phyloP scores from a whole-genome alignment of 2,888 invertebrate genomes.

The Drosophila sordidula region DNA sequence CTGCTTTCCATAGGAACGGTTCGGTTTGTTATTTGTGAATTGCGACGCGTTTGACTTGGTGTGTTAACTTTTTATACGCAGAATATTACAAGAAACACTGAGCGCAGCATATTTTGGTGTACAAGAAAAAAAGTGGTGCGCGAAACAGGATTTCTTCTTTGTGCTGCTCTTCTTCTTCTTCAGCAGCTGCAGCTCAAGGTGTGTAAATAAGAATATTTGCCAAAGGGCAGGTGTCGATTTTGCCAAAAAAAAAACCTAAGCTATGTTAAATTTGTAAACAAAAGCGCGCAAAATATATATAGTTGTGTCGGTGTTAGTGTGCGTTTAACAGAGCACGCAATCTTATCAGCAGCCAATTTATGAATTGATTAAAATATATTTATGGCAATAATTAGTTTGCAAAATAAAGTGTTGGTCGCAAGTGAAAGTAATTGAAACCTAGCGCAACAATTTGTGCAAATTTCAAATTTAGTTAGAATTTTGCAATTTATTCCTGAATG shows the following conservation, averaged over 20 bases:
- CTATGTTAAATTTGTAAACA: conserved; percentile 36
- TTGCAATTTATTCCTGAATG: conserved; percentile 30
- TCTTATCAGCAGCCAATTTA: conserved; percentile 42
- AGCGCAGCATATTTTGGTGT: conserved; percentile 51
- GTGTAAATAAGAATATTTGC: conserved; percentile 40
- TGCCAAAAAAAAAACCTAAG: background rate
- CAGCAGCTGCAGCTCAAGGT: conserved; percentile 38
- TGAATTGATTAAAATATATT: conserved; percentile 36
- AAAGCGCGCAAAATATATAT: conserved; percentile 35
- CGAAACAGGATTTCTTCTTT: conserved; percentile 31
- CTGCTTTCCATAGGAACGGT: conserved; percentile 35
- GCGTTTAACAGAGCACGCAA: conserved; percentile 9
- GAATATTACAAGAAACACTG: conserved; percentile 39
- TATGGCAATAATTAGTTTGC: conserved; percentile 7
- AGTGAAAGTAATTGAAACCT: conserved; percentile 52
- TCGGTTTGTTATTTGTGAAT: background rate
- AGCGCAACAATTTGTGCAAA: conserved; percentile 19
- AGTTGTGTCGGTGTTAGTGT: background rate
- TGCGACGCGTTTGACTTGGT: background rate
- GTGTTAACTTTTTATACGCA: conserved; percentile 29
- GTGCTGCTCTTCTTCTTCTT: conserved; percentile 11
- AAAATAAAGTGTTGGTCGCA: conserved; percentile 6
- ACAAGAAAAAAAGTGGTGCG: conserved; percentile 52
- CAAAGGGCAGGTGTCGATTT: conserved; percentile 18
- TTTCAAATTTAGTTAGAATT: conserved; percentile 3